A percentile compares a stretch with the other conserved stretches of the same genome.
Evolutionary conservation across 2,888 invertebrate genomes (phyloP).

Genomic region (Mythimna pallens): DNA sequence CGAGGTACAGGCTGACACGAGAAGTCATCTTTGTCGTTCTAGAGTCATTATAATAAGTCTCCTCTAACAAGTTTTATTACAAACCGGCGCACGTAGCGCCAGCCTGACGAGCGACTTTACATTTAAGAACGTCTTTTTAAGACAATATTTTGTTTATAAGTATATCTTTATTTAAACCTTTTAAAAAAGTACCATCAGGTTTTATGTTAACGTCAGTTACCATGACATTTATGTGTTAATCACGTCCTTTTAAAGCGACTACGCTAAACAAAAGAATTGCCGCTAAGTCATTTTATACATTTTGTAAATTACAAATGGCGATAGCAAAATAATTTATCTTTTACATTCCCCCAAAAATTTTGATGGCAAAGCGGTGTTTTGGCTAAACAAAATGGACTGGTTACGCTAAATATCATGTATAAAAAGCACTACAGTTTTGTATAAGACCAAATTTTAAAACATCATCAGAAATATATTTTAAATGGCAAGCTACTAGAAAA

Average conservation of each 20-base stretch:
- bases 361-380: slow-evolving; percentile 87
- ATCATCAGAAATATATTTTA: slow-evolving; percentile 88
- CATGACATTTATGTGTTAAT: slow-evolving; percentile 66
- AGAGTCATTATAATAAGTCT: slow-evolving; percentile 76
- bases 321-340: slow-evolving; percentile 87
- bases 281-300: slow-evolving; percentile 75
- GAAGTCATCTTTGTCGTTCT: slow-evolving; percentile 82
- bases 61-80: slow-evolving; percentile 77
- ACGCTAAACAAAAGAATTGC: slow-evolving; percentile 76
- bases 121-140: slow-evolving; percentile 81
- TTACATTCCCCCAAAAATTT: slow-evolving; percentile 74
- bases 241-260: slow-evolving; percentile 83
- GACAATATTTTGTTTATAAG: slow-evolving; percentile 80
- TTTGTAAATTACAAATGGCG: slow-evolving; percentile 80
- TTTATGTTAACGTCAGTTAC: slow-evolving; percentile 71
- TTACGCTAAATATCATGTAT: slow-evolving; percentile 88
- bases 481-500: slow-evolving; percentile 89
- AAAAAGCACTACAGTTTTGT: slow-evolving; percentile 89
- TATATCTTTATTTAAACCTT: slow-evolving; percentile 73
- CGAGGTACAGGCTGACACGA: slow-evolving; percentile 64
- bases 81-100: slow-evolving; percentile 76
- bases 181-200: slow-evolving; percentile 80
- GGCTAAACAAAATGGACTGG: slow-evolving; percentile 91
- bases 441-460: slow-evolving; percentile 88
- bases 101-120: slow-evolving; percentile 76